Evolutionary conservation across 2,113 vertebrate species (phyloP), one percentile per base, ranked within the genome.

Genomic region (Sander lucioperca): DNA sequence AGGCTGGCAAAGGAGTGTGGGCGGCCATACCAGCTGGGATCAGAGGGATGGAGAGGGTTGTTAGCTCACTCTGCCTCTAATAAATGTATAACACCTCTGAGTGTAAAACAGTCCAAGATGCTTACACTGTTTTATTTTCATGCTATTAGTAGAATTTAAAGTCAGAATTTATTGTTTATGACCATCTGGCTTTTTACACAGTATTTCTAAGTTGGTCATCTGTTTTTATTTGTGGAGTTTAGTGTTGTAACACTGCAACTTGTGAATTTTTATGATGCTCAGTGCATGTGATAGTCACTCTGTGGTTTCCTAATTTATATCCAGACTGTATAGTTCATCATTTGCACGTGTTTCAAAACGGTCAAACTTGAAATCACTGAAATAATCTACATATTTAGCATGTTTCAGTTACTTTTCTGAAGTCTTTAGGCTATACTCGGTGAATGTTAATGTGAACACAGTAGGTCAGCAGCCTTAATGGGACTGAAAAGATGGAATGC

Each of bases 1-100:
- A 91, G 88, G 91, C 91, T 90, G 89, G 90, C 89, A 91, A 86
- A 86, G 88, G 89, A 56, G 93, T 91, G 94, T 93, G 93, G 94
- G 94, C 87, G 92, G 87, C 79, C 71, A 61, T 82, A 89, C 93
- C 93, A 94, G 92, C 94, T 94, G 94, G 93, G 94, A 92, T 92
- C 92, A 91, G 81, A 93, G 82, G 86, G 90, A 94, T 90, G 90
- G 91, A 91, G 89, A 92, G 91, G 77, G 82, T 89, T 92, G 92
- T 85, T 85, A 88, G 86, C 88, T 91, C 88, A 71, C 86, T 93
- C 89, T 87, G 88, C 83, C 87, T 93, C 86, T 91, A 92, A 94
- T 94, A 92, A 84, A 91, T 94, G 83, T 93, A 90, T 90, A 88
- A 91, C 92, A 92, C 90, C 82, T 92, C 82, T 75, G 64, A 74